Evolutionary conservation across 2,113 vertebrate genomes (phyloP).

Genomic region (Pollimyrus isidori): DNA sequence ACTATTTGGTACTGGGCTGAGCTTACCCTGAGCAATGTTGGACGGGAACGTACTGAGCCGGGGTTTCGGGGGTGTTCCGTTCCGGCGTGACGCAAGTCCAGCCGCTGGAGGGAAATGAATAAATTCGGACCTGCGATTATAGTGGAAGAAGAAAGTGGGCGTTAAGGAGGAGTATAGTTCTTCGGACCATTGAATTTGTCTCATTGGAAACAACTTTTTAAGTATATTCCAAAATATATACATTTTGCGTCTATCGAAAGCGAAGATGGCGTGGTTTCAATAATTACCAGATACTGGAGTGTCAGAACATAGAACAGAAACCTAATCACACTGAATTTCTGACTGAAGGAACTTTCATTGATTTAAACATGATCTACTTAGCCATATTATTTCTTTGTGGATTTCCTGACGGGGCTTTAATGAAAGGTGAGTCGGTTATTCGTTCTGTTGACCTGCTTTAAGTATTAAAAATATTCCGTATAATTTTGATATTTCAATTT

Average conservation of each 20-base stretch:
- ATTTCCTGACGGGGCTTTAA: conserved; percentile 51
- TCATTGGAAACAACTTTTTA: neutral
- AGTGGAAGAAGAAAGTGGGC: conserved; percentile 47
- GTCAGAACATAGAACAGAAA: neutral
- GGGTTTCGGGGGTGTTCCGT: conserved; percentile 49
- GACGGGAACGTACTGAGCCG: conserved; percentile 1
- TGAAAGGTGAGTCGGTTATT: conserved; percentile 54
- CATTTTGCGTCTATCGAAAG: neutral
- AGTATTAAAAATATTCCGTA: neutral
- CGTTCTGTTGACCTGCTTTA: neutral
- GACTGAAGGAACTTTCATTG: conserved; percentile 25
- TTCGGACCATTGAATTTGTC: conserved; percentile 18
- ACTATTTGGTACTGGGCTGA: neutral
- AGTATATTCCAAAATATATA: neutral
- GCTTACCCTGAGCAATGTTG: neutral
- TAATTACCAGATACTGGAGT: neutral
- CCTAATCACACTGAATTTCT: neutral
- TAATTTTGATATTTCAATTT: neutral
- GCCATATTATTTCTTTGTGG: conserved; percentile 56
- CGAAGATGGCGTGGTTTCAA: conserved; percentile 10
- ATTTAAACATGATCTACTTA: conserved; percentile 45
- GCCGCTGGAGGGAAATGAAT: conserved; percentile 60
- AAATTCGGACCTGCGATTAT: conserved; percentile 46
- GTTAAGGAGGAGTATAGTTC: conserved; percentile 27
- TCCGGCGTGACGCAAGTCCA: conserved; percentile 49